Evolutionary conservation across 1,140 invertebrate species (phyloP).

Genomic region (Bombus confusus): DNA sequence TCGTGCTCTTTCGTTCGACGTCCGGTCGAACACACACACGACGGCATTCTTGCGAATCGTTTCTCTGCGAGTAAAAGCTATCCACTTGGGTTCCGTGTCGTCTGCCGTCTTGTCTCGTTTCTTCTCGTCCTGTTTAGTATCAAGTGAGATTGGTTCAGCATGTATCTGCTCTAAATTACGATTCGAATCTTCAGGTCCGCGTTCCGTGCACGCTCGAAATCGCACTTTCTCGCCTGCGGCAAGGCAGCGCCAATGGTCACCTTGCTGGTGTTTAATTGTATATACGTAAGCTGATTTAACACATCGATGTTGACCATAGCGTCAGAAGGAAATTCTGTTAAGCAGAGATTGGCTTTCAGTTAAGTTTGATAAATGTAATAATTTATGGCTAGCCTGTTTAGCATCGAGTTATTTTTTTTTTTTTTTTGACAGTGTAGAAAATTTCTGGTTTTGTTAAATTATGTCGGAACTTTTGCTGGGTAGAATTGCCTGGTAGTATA

Average conservation of each 20-base stretch:
- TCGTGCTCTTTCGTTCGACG: background rate
- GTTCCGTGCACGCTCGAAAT: constrained; percentile 16
- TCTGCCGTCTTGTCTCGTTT: too few species aligned
- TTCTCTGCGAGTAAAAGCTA: background rate
- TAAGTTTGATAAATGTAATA: too few species aligned
- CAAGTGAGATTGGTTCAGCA: background rate
- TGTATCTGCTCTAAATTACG: background rate
- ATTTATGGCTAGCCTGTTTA: too few species aligned
- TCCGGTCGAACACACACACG: background rate
- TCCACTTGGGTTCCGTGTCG: background rate
- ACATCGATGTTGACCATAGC: background rate
- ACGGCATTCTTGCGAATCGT: background rate
- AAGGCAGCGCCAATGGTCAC: constrained; percentile 65
- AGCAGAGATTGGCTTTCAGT: background rate
- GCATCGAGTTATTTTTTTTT: too few species aligned
- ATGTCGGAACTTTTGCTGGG: too few species aligned
- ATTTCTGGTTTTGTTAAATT: too few species aligned
- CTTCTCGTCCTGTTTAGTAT: background rate
- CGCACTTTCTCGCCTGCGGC: constrained; percentile 75
- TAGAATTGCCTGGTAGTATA: too few species aligned
- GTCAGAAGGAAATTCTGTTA: background rate
- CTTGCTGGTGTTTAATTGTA: background rate
- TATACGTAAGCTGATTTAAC: constrained; percentile 21
- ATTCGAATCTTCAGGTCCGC: constrained; percentile 25
- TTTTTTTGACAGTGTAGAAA: too few species aligned